Base-by-base conservation (phyloP, 2,113 vertebrate genomes). In the Indri indri region DNA sequence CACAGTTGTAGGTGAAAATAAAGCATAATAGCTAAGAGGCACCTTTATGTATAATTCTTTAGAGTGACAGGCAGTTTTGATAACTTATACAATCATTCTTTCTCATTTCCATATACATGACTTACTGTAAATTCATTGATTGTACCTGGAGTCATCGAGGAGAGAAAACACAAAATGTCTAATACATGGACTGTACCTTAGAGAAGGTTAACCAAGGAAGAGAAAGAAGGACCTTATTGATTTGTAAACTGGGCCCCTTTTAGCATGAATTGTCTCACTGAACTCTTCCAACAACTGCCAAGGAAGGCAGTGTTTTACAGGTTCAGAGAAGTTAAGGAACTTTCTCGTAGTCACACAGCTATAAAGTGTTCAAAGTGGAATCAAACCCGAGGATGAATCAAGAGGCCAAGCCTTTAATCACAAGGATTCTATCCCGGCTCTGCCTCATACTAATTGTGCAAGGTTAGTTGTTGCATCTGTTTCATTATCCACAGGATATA, bases 11-110 rank as follows among this genome's bases (percentile, higher is more conserved):
- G 61, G 91, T 94, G 23, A 98, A 97, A 97, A 97, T 97, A 97
- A 98, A 81, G 5, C 97, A 98, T 66, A 71, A 92, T 98, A 95
- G 95, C 96, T 98, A 98, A 97, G 92, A 97, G 97, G 91, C 68
- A 95, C 45, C 93, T 95, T 93, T 42, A 96, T 70, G 93, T 40
- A 87, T 52, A 14, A 16, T 52, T 13, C 20, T 93, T 87, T 77
- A 96, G 89, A 32, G 50, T 97, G 89, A 97, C 94, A 96, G 59
- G 73, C 97, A 96, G 95, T 98, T 97, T 93, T 92, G 92, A 83
- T 91, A 83, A 81, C 40, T 96, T 84, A 77, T n/a, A 66, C 25
- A 96, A 88, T 97, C 45, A 79, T 83, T 93, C 95, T 97, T 77
- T 96, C 96, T 97, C 86, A 61, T 93, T 97, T 80, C 96, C 94